These are phyloP conservation scores for Andinoacara biseriatus DNA, from an alignment of 2,113 vertebrate species.

Conservation along the genomic window DNA sequence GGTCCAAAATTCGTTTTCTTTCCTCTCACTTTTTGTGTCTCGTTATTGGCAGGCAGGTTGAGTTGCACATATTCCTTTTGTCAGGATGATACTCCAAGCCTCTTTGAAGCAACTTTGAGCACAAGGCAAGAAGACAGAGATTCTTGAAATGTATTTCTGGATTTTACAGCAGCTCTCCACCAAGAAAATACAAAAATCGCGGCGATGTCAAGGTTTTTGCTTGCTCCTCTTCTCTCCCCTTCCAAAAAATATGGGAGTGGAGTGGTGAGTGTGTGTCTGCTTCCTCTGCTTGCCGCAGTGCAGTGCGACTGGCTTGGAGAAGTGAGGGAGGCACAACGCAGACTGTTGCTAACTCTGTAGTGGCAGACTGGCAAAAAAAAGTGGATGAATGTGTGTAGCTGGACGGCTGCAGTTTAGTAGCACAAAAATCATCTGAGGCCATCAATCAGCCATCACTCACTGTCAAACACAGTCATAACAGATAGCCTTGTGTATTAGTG, in stretches of 20 bases:
- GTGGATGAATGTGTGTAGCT: slow-evolving; percentile 43
- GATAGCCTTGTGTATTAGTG: slow-evolving; percentile 27
- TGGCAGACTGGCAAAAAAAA: slow-evolving; percentile 76
- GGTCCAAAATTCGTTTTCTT: slow-evolving; percentile 58
- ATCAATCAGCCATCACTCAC: slow-evolving; percentile 62
- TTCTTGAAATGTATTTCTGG: slow-evolving; percentile 32
- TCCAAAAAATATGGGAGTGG: slow-evolving; percentile 78
- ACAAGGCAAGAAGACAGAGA: slow-evolving; percentile 37
- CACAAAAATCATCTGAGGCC: slow-evolving; percentile 43
- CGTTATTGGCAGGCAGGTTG: slow-evolving; percentile 31
- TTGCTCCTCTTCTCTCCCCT: slow-evolving; percentile 68
- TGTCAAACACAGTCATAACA: slow-evolving; percentile 40
- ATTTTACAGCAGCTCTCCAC: slow-evolving; percentile 32
- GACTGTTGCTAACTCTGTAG: slow-evolving; percentile 79
- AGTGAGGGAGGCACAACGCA: slow-evolving; percentile 78
- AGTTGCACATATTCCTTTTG: slow-evolving; percentile 60
- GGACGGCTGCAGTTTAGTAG: slow-evolving; percentile 31
- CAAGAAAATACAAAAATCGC: slow-evolving; percentile 15
- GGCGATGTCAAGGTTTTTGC: slow-evolving; percentile 55
- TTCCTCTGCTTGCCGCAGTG: slow-evolving; percentile 78
- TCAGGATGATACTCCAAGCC: slow-evolving; percentile 49
- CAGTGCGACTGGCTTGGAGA: slow-evolving; percentile 79
- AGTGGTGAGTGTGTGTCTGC: slow-evolving; percentile 72
- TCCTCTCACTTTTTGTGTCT: slow-evolving; percentile 54
- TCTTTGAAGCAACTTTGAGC: slow-evolving; percentile 59